Evolutionary conservation across 2,888 invertebrate genomes (phyloP).

Genomic region (Diploptera punctata): DNA sequence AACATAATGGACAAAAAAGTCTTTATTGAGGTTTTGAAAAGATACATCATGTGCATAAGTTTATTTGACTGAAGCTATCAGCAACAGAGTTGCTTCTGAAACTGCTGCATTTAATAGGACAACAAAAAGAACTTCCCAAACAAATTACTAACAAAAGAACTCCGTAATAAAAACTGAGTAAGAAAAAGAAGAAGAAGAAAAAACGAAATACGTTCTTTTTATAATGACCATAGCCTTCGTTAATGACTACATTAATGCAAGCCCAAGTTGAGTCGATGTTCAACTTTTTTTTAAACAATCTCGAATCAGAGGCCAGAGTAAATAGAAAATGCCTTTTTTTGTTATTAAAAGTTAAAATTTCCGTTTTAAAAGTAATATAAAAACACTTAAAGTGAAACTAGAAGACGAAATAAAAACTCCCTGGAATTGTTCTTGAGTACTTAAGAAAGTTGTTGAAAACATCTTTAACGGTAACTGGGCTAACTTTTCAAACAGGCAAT

Average conservation of each 20-base stretch:
- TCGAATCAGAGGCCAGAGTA: background rate
- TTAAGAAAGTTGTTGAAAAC: background rate
- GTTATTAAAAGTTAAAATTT: background rate
- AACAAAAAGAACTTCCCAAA: background rate
- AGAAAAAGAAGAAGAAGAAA: background rate
- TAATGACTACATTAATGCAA: background rate
- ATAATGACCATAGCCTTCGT: background rate
- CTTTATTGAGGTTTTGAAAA: too few relatives aligned
- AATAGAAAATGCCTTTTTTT: background rate
- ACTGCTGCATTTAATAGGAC: slow-evolving; percentile 21
- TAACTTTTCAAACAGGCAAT: background rate
- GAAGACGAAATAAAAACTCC: background rate
- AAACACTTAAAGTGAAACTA: background rate
- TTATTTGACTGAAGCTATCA: background rate
- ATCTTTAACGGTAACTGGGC: background rate
- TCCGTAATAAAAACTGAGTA: background rate
- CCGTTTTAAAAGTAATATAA: background rate
- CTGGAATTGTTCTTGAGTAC: background rate
- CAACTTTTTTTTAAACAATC: background rate
- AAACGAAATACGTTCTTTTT: background rate
- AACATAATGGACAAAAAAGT: too few relatives aligned
- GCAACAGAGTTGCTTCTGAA: background rate
- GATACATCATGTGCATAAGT: too few relatives aligned
- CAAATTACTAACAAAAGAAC: slow-evolving; percentile 20
- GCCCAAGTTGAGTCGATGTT: background rate